Evolutionary conservation across 1,140 invertebrate genomes (phyloP), one percentile per base, ranked within the genome.

Genomic region (Dryas iulia): DNA sequence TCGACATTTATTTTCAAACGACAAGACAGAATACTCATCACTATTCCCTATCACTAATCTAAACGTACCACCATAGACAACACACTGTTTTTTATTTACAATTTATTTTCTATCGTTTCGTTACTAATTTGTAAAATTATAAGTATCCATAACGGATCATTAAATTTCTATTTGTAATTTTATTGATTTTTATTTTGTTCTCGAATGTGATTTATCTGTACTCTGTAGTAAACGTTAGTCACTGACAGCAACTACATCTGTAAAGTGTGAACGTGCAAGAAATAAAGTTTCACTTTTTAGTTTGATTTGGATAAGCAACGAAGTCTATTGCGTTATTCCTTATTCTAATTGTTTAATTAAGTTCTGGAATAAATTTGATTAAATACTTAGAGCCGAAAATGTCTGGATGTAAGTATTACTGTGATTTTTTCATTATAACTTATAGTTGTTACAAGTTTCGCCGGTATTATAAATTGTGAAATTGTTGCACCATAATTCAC

Each of bases 341-440:
- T 11, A 47, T 18, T 8, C 21, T 7, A 39, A 39, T 39, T 10
- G 8, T 47, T 47, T 21, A 47, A 21, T 2, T 0, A 18, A 11
- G 14, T 47, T 21, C 10, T 47, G 21, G 14, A 7, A 21, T n/a
- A 21, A 18, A 21, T 1, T 47, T 21, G 2, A 47, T 10, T 47
- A 21, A 47, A 47, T 2, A 18, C 2, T 21, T 47, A 18, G 14
- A 8, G 21, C 6, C 21, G 1, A 47, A 52, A 21, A 78, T 81
- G 79, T 78, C 79, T 66, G 74, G 79, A 66, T 81, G 74, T 78
- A 69, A 78, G 76, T 79, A 72, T 47, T 47, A 8, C 0, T 21
- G 21, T 8, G 7, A 21, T 21, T 33, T 33, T 23, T 59, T 61
- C 6, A n/a, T n/a, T 28, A 28, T 58, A 18, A 47, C 8, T 47